Base-by-base conservation (phyloP, 2,888 invertebrate genomes). In the Volucella inflata region DNA sequence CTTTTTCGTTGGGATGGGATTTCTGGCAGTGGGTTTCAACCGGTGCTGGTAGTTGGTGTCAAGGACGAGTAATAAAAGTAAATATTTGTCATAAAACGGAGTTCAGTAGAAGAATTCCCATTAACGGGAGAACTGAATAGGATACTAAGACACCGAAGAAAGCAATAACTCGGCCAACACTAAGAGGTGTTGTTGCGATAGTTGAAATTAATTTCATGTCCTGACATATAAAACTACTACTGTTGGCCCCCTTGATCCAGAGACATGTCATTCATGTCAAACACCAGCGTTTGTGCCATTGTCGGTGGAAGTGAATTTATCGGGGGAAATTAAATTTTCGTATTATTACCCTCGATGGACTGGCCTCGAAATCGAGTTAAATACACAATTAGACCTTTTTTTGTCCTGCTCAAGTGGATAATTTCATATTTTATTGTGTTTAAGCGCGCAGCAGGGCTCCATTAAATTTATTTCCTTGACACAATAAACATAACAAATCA, bases 361-460 rank as follows among this genome's bases (percentile, higher is more conserved):
- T 75, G 55, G 40, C 64, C 36, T 42, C 55, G 6, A 30, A 30
- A 30, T 10, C 46, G 44, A 65, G 36, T 71, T 72, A 53, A 62
- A 67, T 74, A 72, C 36, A 59, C 79, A 83, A 83, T 78, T 83
- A 78, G 57, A 68, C 42, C 51, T 42, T 40, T 70, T 62, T 30
- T 42, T 30, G 42, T 75, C 42, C 53, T 10, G 38, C 67, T 76
- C 75, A 80, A 84, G 80, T 60, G 80, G 70, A 84, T 80, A 70
- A 80, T 80, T 84, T 80, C 75, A 84, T 84, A 80, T 84, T 84
- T 84, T 84, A 84, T 84, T 79, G 70, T 72, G 30, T 40, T 62
- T 44, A 59, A 53, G 51, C 30, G 59, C 53, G 11, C 48, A 79
- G 59, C 67, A 51, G 57, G 38, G 75, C 53, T 75, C 74, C 74